These are phyloP conservation scores for Pachypsylla venusta DNA, from an alignment of 1,140 invertebrate genomes.

Conservation along the genomic window DNA sequence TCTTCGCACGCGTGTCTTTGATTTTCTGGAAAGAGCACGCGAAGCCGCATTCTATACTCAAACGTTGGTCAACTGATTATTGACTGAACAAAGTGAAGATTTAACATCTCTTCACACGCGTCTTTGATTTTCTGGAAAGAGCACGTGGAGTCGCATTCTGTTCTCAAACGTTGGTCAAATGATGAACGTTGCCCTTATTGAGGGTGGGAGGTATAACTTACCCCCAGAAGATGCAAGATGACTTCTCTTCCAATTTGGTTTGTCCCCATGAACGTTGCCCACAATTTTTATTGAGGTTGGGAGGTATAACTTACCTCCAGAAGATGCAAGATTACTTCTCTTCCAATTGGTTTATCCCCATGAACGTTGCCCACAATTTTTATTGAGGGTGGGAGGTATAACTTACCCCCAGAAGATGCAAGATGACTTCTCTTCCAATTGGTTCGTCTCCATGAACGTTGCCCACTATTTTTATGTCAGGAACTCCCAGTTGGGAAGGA, in stretches of 20 bases:
- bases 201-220: too few species aligned
- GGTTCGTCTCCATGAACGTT: conserved; percentile 43
- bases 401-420: conserved; percentile 37
- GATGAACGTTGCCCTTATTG: too few species aligned
- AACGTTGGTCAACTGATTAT: too few species aligned
- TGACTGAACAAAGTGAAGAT: too few species aligned
- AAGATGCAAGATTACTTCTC: conserved; percentile 39
- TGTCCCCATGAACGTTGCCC: conserved; percentile 41
- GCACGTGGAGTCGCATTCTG: too few species aligned
- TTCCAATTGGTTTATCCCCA: conserved; percentile 39
- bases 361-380: conserved; percentile 42
- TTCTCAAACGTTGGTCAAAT: too few species aligned
- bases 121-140: too few species aligned
- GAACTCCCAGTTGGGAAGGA: conserved; percentile 30
- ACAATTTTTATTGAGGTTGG: conserved; percentile 42
- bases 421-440: conserved; percentile 38
- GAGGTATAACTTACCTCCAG: conserved; percentile 33
- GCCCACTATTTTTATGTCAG: conserved; percentile 40
- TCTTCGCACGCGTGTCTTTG: too few species aligned
- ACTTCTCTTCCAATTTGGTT: conserved; percentile 40
- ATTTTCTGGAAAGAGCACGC: too few species aligned
- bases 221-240: conserved; percentile 38
- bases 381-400: too few species aligned
- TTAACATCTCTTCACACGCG: too few species aligned
- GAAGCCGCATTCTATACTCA: too few species aligned